Base-by-base conservation (phyloP, 2,797 vertebrate species). In the Peromyscus melanophrys region DNA sequence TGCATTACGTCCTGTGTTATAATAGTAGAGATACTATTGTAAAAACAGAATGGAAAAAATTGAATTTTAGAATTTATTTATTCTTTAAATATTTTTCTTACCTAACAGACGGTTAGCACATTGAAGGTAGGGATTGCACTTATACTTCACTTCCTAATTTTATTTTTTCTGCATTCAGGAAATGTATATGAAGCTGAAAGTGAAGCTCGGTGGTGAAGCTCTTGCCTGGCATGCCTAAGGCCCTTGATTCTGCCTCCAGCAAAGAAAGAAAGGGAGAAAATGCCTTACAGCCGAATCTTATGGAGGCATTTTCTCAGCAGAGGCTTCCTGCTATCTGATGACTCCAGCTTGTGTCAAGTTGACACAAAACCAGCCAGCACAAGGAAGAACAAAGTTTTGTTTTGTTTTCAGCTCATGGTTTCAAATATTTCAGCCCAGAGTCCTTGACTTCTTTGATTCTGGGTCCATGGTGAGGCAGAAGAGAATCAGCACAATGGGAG, bases 21-120 rank as follows among this genome's bases (percentile, higher is more conserved):
- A 90, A 65, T 71, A 7, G 40, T 89, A 1, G 4, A 95, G 52
- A 57, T 81, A 89, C 37, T 96, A 57, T 86, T 71, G n/a, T 65
- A 65, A 83, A 71, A 95, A 95, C 55, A 85, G 46, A 94, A 90
- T 86, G 27, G 81, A 81, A 90, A 90, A 90, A 57, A 76, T 52
- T 5, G 55, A 29, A 67, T 49, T 80, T 93, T 78, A n/a, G 23
- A 92, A 95, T 43, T 34, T 65, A 83, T 78, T 73, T 90, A 57
- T 89, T 89, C 75, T 63, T 90, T 63, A 92, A 76, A 34, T 89
- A 73, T 89, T 92, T 92, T 95, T 88, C 63, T 85, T 55, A 40
- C 31, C 52, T 69, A 81, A 78, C n/a, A 59, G 5, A 92, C 6
- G 59, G 1, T 34, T 57, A 93, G 37, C 16, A 82, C 21, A 61